A percentile compares a stretch with the other conserved stretches of the same genome.
These are phyloP conservation scores for Pholis gunnellus DNA, from an alignment of 2,113 vertebrate genomes.

Conservation along the genomic window DNA sequence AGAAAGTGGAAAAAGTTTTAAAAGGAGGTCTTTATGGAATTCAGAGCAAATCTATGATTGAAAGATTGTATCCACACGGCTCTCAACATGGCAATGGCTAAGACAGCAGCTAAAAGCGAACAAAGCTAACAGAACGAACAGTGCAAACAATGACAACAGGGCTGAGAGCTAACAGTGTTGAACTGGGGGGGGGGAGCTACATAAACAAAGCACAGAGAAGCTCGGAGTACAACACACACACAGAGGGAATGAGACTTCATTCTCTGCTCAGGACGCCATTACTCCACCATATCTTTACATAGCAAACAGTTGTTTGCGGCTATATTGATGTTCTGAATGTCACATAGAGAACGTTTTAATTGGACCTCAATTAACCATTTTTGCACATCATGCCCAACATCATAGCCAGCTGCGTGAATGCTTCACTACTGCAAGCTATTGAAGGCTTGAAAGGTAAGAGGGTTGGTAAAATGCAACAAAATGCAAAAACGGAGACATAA, in stretches of 20 bases:
- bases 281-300: background rate
- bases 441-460: background rate
- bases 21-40: background rate
- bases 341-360: background rate
- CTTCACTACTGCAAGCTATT: background rate
- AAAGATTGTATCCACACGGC: background rate
- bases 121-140: background rate
- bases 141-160: background rate
- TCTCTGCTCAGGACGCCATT: background rate
- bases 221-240: background rate
- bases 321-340: background rate
- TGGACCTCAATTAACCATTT: background rate
- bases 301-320: background rate
- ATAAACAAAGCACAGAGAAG: background rate
- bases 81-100: background rate
- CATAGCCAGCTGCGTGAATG: background rate
- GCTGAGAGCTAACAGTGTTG: background rate
- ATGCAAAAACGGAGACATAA: background rate
- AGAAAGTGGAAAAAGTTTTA: conserved; percentile 8
- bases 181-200: background rate
- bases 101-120: background rate
- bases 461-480: background rate
- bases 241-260: background rate
- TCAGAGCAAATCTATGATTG: background rate
- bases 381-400: background rate